These are phyloP conservation scores for Nephrotoma guestfalica DNA, from an alignment of 2,888 invertebrate species.

Conservation along the genomic window DNA sequence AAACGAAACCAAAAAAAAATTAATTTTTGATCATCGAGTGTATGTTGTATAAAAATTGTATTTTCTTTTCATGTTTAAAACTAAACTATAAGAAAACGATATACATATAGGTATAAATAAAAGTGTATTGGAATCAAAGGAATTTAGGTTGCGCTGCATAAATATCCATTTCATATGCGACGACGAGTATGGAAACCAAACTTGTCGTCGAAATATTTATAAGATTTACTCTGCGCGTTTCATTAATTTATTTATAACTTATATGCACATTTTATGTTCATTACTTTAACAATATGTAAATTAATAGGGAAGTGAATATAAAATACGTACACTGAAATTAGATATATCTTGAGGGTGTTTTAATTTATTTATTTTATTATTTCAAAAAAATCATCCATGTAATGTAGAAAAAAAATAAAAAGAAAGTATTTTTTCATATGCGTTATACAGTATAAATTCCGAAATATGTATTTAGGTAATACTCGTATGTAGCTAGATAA, in stretches of 20 bases:
- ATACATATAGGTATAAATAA: neutral
- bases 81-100: neutral
- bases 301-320: neutral
- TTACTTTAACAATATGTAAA: neutral
- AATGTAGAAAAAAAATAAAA: neutral
- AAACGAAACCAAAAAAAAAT: neutral
- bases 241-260: neutral
- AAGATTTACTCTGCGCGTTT: neutral
- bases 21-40: neutral
- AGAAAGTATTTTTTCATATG: neutral
- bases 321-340: neutral
- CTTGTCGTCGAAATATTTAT: neutral
- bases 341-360: neutral
- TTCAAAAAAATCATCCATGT: neutral
- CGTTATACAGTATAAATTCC: neutral
- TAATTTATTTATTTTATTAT: neutral
- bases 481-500: neutral
- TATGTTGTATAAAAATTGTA: neutral
- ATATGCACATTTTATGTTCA: neutral
- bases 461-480: neutral
- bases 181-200: neutral
- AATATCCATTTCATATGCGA: neutral
- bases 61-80: neutral
- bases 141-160: neutral
- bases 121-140: neutral